phyloP scores from a whole-genome alignment of 2,797 vertebrate species.

The Phoxinus dragarum region DNA sequence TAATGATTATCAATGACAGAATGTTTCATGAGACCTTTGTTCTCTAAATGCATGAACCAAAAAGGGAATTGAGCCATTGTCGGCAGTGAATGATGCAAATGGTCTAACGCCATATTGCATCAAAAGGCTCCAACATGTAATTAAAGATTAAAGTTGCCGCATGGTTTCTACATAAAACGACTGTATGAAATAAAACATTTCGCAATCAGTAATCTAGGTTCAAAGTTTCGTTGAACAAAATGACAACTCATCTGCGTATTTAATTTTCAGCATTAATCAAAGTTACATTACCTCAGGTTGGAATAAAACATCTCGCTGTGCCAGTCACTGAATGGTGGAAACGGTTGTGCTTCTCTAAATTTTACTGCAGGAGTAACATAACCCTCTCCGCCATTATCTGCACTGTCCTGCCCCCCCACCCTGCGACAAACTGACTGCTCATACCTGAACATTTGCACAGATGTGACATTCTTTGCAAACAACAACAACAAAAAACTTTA shows the following conservation, averaged over 20 bases:
- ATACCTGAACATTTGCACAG: slow-evolving; percentile 40
- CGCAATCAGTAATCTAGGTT: slow-evolving; percentile 65
- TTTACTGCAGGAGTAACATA: slow-evolving; percentile 47
- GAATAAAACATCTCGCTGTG: slow-evolving; percentile 38
- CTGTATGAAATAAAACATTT: slow-evolving; percentile 52
- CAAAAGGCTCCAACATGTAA: slow-evolving; percentile 58
- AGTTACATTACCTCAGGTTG: slow-evolving; percentile 56
- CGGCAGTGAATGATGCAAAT: slow-evolving; percentile 48
- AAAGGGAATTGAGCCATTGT: slow-evolving; percentile 30
- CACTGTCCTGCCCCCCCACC: slow-evolving; percentile 36
- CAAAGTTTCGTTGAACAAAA: slow-evolving; percentile 67
- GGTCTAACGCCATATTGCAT: slow-evolving; percentile 39
- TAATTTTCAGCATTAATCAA: slow-evolving; percentile 64
- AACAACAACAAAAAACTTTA: slow-evolving; percentile 15
- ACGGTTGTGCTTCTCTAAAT: slow-evolving; percentile 33
- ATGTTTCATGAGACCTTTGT: slow-evolving; percentile 29
- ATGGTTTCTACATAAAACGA: slow-evolving; percentile 54
- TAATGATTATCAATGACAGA: slow-evolving; percentile 47
- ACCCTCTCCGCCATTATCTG: slow-evolving; percentile 47
- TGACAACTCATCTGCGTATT: slow-evolving; percentile 48
- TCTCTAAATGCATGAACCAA: slow-evolving; percentile 7
- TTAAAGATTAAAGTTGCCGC: slow-evolving; percentile 62
- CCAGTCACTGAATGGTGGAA: slow-evolving; percentile 34
- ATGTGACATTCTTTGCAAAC: slow-evolving; percentile 23
- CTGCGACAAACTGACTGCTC: slow-evolving; percentile 36